These are phyloP conservation scores for Tigriopus japonicus DNA, from an alignment of 1,140 invertebrate species.

Conservation along the genomic window DNA sequence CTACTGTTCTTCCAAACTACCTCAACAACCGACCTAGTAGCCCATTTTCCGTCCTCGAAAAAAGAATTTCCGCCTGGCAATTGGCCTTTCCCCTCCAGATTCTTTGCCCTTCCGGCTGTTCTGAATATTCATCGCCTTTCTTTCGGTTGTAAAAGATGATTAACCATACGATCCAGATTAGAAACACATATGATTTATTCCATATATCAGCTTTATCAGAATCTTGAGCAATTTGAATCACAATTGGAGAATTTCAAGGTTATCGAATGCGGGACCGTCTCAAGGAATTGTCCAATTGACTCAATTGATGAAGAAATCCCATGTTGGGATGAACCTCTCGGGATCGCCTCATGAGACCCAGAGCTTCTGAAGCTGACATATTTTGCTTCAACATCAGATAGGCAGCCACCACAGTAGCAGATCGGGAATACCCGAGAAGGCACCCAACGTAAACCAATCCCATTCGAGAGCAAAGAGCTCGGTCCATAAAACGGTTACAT, in stretches of 20 bases:
- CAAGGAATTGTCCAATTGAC: conserved; percentile 4
- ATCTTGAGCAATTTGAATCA: no score
- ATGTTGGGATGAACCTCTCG: conserved; percentile 12
- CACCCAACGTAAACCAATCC: conserved; percentile 61
- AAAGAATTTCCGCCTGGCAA: no score
- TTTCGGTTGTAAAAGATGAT: no score
- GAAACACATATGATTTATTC: no score
- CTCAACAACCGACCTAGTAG: no score
- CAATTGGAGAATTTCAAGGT: not conserved
- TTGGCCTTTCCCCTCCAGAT: no score
- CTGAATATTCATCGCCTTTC: no score
- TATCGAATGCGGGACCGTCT: not conserved
- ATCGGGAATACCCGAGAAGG: conserved; percentile 56
- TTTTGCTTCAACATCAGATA: conserved; percentile 61
- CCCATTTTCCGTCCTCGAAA: no score
- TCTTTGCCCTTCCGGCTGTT: no score
- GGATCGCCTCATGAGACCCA: conserved; percentile 22
- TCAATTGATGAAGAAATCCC: conserved; percentile 12
- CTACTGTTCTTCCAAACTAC: no score
- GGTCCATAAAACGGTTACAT: conserved; percentile 56
- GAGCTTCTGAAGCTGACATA: conserved; percentile 52
- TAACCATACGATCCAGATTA: no score
- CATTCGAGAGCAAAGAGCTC: conserved; percentile 35
- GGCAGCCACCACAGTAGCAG: conserved; percentile 54
- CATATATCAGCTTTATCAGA: no score